phyloP scores from a whole-genome alignment of 2,888 invertebrate genomes.

The Athrips mouffetella region DNA sequence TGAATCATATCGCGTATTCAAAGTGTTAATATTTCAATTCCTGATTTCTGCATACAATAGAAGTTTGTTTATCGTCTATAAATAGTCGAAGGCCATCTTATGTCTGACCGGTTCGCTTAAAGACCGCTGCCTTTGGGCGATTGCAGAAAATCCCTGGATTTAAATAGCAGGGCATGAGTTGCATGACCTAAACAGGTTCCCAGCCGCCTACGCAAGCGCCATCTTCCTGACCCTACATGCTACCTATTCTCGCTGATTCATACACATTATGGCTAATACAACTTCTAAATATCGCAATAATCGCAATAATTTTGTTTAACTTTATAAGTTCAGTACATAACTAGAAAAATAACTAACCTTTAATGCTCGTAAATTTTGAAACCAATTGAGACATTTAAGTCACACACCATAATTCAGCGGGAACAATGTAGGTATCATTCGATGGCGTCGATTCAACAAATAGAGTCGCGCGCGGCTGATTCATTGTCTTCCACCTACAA shows the following conservation, averaged over 20 bases:
- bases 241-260: constrained; percentile 54
- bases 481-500: constrained; percentile 28
- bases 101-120: constrained; percentile 32
- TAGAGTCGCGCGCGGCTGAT: constrained; percentile 42
- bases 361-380: neutral
- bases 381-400: constrained; percentile 3
- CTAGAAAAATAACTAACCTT: neutral
- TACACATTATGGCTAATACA: constrained; percentile 22
- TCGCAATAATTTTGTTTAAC: neutral
- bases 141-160: constrained; percentile 57
- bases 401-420: constrained; percentile 28
- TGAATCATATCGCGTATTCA: neutral
- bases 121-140: constrained; percentile 38
- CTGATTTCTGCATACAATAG: constrained; percentile 20
- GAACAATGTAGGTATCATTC: constrained; percentile 51
- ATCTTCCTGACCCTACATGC: constrained; percentile 52
- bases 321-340: neutral
- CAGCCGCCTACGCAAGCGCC: constrained; percentile 56
- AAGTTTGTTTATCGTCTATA: constrained; percentile 35
- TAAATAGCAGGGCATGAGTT: constrained; percentile 68
- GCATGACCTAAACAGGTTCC: constrained; percentile 73
- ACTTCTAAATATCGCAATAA: constrained; percentile 1
- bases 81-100: constrained; percentile 48
- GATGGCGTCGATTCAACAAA: constrained; percentile 39
- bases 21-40: neutral